phyloP scores from a whole-genome alignment of 2,113 vertebrate species.

The Sapajus apella region DNA sequence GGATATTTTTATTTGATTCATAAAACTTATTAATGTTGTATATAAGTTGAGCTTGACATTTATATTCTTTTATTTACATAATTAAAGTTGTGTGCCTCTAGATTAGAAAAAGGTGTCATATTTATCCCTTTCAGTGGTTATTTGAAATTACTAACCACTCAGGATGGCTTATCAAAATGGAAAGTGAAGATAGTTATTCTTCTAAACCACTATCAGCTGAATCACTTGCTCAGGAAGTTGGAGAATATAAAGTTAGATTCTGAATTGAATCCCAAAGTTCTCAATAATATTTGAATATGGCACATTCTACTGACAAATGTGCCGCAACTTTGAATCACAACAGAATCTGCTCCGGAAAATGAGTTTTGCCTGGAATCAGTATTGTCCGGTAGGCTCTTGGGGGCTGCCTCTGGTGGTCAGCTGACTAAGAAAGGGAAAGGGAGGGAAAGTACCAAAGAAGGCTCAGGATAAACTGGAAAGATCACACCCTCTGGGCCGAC shows the following conservation, averaged over 20 bases:
- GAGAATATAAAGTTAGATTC: background rate
- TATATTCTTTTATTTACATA: slow-evolving; percentile 26
- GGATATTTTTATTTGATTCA: background rate
- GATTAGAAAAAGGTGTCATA: background rate
- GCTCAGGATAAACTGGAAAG: background rate
- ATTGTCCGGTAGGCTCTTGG: background rate
- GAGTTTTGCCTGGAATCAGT: background rate
- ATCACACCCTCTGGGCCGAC: background rate
- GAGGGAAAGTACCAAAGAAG: background rate
- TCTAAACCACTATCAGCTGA: background rate
- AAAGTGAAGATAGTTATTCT: slow-evolving; percentile 8
- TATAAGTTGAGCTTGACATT: slow-evolving; percentile 1
- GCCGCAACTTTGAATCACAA: background rate
- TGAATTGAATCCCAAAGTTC: background rate
- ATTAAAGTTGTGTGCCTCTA: slow-evolving; percentile 23
- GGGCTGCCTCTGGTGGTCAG: background rate
- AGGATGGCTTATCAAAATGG: background rate
- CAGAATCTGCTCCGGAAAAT: slow-evolving; percentile 27
- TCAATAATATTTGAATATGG: background rate
- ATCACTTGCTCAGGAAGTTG: background rate
- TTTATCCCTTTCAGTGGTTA: background rate
- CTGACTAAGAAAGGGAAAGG: background rate
- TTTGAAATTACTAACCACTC: background rate
- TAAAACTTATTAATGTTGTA: background rate
- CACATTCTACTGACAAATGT: background rate